Percentiles rank a stretch among this genome's conserved stretches.
These are phyloP conservation scores for Empis stercorea DNA, from an alignment of 2,888 invertebrate genomes.

Conservation along the genomic window DNA sequence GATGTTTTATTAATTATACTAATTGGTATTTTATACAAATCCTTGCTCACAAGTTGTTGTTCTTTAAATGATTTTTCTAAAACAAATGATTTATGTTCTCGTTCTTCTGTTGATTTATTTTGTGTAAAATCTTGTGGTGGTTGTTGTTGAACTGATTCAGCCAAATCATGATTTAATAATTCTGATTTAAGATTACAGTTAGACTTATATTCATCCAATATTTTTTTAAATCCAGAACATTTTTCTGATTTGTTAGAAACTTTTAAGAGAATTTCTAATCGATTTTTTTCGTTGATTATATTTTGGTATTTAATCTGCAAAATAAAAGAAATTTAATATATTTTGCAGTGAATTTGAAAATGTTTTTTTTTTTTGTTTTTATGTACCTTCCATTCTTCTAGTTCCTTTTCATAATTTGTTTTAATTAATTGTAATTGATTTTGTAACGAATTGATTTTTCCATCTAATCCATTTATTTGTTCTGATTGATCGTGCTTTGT, in stretches of 20 bases:
- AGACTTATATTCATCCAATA: constrained; percentile 14
- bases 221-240: constrained; percentile 12
- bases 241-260: constrained; percentile 18
- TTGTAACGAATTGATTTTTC: constrained; percentile 37
- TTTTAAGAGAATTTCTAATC: constrained; percentile 23
- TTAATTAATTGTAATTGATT: constrained; percentile 38
- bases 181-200: constrained; percentile 14
- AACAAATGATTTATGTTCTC: no score
- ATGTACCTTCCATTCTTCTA: constrained; percentile 36
- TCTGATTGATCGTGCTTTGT: constrained; percentile 37
- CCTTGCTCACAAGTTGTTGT: constrained; percentile 35
- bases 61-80: constrained; percentile 30
- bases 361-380: no score
- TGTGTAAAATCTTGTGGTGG: no score
- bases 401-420: constrained; percentile 27
- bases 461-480: constrained; percentile 37
- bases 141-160: constrained; percentile 14
- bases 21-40: constrained; percentile 33
- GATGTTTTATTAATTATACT: constrained; percentile 25
- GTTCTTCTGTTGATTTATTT: no score
- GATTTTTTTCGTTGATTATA: constrained; percentile 25
- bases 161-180: constrained; percentile 13
- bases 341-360: background rate
- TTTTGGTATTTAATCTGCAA: constrained; percentile 26
- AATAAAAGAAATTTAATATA: background rate